A percentile compares a stretch with the other conserved stretches of the same genome.
These are phyloP conservation scores for Chamaea fasciata DNA, from an alignment of 2,113 vertebrate species.

Conservation along the genomic window DNA sequence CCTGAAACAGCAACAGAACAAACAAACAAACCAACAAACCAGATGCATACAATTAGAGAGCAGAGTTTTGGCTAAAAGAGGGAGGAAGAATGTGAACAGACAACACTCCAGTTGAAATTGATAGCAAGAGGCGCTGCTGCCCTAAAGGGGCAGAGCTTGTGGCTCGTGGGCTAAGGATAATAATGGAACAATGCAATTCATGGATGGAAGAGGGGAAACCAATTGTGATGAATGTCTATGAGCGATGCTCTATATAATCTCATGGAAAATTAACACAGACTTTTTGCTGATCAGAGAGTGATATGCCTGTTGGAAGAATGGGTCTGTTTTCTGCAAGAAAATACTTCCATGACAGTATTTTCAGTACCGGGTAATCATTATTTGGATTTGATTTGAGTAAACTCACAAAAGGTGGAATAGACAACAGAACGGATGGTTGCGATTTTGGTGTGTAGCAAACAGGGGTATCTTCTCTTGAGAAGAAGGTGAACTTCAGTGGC, in stretches of 20 bases:
- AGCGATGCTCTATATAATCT: background rate
- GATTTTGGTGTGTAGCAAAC: conserved; percentile 51
- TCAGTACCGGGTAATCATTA: conserved; percentile 34
- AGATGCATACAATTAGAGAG: conserved; percentile 50
- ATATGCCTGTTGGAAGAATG: background rate
- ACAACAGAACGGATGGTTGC: conserved; percentile 43
- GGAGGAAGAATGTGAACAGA: background rate
- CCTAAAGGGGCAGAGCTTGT: background rate
- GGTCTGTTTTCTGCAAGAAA: conserved; percentile 34
- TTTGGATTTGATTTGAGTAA: conserved; percentile 60
- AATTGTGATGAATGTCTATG: background rate
- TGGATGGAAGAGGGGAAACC: background rate
- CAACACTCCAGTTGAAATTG: conserved; percentile 6
- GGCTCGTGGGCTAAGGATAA: conserved; percentile 12
- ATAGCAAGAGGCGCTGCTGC: background rate
- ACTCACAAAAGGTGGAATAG: conserved; percentile 59
- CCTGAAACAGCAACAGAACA: conserved; percentile 54
- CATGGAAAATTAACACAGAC: background rate
- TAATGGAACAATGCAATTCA: background rate
- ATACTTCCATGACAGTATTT: conserved; percentile 17
- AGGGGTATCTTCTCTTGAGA: background rate
- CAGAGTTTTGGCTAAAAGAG: conserved; percentile 57
- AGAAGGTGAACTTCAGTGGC: conserved; percentile 42
- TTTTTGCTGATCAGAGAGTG: conserved; percentile 15
- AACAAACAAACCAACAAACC: conserved; percentile 29